Percentiles rank a stretch among this genome's conserved stretches.
Conservation (phyloP, 2,888 invertebrate species). For the Kuschelorhynchus macadamiae region DNA sequence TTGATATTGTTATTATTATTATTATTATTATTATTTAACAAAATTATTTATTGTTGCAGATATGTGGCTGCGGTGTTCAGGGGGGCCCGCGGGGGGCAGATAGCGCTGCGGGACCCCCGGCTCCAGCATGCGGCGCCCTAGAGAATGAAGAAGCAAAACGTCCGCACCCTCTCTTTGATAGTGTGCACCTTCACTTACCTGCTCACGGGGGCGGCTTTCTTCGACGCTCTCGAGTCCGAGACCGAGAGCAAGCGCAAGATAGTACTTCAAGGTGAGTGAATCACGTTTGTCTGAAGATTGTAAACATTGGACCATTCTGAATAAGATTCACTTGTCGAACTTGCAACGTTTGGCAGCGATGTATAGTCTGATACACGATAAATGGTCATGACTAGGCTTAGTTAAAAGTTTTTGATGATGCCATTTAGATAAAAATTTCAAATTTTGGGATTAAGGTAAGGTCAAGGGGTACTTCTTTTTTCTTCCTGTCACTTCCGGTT, state of each 20-base stretch:
- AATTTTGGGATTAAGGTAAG: too few species aligned
- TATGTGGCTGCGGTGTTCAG: conserved; percentile 62
- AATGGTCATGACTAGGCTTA: too few species aligned
- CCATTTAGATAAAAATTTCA: too few species aligned
- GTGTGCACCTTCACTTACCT: conserved; percentile 99
- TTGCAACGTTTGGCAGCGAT: too few species aligned
- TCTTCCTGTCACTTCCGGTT: too few species aligned
- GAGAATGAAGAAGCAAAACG: conserved; percentile 99
- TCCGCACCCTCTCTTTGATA: conserved; percentile 99
- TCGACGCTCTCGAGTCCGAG: conserved; percentile 98
- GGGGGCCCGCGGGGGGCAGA: conserved; percentile 66
- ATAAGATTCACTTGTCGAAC: too few species aligned
- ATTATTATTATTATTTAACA: too few species aligned
- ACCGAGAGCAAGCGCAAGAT: conserved; percentile 93
- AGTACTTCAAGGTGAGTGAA: conserved; percentile 83
- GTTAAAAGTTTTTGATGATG: too few species aligned
- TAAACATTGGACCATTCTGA: too few species aligned
- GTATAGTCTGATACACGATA: too few species aligned
- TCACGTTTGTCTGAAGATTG: too few species aligned
- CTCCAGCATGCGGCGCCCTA: conserved; percentile 76
- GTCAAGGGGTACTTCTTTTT: too few species aligned
- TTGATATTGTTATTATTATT: background rate
- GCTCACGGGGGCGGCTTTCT: conserved; percentile 98
- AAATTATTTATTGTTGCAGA: conserved; percentile 26
- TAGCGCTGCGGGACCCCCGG: conserved; percentile 67